phyloP scores from a whole-genome alignment of 2,113 vertebrate species.

The Arenaria interpres region DNA sequence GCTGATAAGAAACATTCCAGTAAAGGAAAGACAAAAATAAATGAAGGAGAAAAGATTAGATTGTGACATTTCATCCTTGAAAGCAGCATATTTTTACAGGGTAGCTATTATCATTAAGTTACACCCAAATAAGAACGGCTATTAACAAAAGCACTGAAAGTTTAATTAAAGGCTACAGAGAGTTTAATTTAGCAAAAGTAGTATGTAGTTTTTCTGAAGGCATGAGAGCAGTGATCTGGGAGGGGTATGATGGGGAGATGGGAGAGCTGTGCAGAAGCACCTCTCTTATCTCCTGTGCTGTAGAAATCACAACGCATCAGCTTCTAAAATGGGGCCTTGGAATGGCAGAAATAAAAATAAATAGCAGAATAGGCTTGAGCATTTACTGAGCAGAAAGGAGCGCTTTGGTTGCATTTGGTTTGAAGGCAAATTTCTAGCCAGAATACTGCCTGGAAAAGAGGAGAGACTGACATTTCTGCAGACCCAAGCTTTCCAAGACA shows the following conservation, averaged over 20 bases:
- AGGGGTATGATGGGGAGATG: neutral
- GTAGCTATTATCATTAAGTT: constrained; percentile 26
- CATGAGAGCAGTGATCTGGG: neutral
- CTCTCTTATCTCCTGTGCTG: neutral
- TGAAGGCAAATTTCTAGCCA: neutral
- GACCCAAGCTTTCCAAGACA: neutral
- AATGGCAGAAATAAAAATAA: neutral
- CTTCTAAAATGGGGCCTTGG: neutral
- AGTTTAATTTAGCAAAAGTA: constrained; percentile 1
- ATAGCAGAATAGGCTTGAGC: neutral
- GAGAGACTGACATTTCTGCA: neutral
- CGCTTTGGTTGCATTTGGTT: neutral
- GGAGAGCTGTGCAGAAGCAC: neutral
- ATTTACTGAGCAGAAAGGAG: neutral
- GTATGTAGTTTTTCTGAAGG: neutral
- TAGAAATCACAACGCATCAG: neutral
- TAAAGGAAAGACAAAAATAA: constrained; percentile 9
- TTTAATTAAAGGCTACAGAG: constrained; percentile 32
- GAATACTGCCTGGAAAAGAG: neutral
- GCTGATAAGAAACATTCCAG: constrained; percentile 44
- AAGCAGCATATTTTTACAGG: neutral
- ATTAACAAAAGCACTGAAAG: constrained; percentile 25
- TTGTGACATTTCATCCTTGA: neutral
- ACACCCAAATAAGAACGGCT: constrained; percentile 10
- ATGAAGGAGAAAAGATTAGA: neutral